phyloP scores from a whole-genome alignment of 2,113 vertebrate species.

The Tiliqua scincoides region DNA sequence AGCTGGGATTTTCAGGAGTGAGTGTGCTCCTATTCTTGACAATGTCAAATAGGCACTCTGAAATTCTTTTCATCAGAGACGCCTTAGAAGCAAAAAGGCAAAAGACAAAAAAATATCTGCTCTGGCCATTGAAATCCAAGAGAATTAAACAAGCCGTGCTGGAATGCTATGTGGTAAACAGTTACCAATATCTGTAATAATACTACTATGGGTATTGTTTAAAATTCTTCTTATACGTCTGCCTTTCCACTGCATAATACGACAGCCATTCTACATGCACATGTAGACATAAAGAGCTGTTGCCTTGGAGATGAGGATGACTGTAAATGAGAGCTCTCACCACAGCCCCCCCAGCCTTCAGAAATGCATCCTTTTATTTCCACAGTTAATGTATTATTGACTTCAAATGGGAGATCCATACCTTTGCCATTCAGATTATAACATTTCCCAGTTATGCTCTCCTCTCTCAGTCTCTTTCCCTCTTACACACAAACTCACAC shows the following conservation, averaged over 20 bases:
- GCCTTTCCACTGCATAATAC: not conserved
- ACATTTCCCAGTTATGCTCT: not conserved
- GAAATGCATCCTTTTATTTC: not conserved
- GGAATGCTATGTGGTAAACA: slow-evolving; percentile 3
- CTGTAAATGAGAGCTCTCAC: not conserved
- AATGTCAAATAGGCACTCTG: not conserved
- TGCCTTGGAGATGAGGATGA: slow-evolving; percentile 7
- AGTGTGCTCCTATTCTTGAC: not conserved
- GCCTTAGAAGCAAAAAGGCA: not conserved
- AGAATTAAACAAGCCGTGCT: not conserved
- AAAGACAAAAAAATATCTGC: not conserved
- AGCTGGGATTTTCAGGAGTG: not conserved
- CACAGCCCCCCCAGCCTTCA: slow-evolving; percentile 11
- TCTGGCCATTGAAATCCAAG: not conserved
- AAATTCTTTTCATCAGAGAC: not conserved
- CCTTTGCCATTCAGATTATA: not conserved
- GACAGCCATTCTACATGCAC: slow-evolving; percentile 1
- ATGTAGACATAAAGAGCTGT: not conserved
- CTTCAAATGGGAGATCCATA: not conserved
- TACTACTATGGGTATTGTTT: not conserved
- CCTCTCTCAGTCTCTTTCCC: too few species aligned
- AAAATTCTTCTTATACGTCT: accelerated
- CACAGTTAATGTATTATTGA: not conserved
- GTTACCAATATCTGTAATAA: slow-evolving; percentile 18
- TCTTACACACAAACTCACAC: too few species aligned